phyloP scores from a whole-genome alignment of 2,113 vertebrate genomes.

The Oncorhynchus kisutch region DNA sequence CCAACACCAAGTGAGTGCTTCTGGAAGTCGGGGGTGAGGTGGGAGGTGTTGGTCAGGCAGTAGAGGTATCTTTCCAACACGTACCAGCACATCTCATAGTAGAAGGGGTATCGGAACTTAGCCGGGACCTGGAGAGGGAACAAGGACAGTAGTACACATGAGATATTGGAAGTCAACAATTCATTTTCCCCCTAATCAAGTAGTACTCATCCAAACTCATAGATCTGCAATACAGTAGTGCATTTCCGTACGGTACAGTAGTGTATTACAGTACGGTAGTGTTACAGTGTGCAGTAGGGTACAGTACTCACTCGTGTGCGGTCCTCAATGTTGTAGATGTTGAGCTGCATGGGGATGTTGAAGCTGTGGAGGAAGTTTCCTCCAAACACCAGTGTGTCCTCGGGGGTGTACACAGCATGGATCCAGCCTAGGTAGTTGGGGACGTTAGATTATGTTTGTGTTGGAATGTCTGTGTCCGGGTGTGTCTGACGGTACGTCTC shows the following conservation, averaged over 20 bases:
- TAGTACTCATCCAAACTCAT: too few relatives aligned
- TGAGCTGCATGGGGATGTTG: slow-evolving; percentile 98
- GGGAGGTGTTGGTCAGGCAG: slow-evolving; percentile 89
- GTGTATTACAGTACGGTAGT: too few relatives aligned
- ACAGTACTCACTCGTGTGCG: slow-evolving; percentile 84
- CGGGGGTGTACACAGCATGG: slow-evolving; percentile 97
- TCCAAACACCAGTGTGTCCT: slow-evolving; percentile 94
- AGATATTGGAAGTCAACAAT: background rate
- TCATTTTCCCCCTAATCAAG: too few relatives aligned
- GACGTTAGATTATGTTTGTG: background rate
- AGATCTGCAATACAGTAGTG: too few relatives aligned
- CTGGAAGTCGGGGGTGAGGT: slow-evolving; percentile 95
- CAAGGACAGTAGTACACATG: too few relatives aligned
- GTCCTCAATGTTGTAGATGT: slow-evolving; percentile 96
- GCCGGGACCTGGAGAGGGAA: slow-evolving; percentile 82
- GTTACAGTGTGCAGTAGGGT: background rate
- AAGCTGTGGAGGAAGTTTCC: slow-evolving; percentile 98
- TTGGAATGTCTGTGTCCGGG: background rate
- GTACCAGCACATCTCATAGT: slow-evolving; percentile 99
- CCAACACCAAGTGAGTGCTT: slow-evolving; percentile 93
- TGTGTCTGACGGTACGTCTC: background rate
- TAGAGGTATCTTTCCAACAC: slow-evolving; percentile 95
- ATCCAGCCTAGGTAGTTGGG: slow-evolving; percentile 85
- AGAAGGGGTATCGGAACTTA: slow-evolving; percentile 98
- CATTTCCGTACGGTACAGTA: too few relatives aligned